phyloP scores from a whole-genome alignment of 2,888 invertebrate species.

The Heliconius ethilla region DNA sequence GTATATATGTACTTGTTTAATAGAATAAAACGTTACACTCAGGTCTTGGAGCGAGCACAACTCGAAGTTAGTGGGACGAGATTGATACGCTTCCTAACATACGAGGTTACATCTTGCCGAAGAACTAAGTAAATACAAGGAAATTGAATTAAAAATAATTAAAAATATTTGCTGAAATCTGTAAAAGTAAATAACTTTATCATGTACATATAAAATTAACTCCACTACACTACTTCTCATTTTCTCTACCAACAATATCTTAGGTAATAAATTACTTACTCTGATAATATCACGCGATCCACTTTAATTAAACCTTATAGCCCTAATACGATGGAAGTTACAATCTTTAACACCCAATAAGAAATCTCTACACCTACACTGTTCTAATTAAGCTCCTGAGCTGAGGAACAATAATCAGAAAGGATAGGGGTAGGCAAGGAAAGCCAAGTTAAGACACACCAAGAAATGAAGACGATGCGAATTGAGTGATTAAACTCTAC shows the following conservation, averaged over 20 bases:
- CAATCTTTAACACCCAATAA: constrained; percentile 30
- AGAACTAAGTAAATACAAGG: background rate
- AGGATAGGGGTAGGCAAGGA: background rate
- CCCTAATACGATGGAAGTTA: constrained; percentile 26
- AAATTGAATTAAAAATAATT: background rate
- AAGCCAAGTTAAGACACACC: no score
- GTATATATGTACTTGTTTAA: background rate
- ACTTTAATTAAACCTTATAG: constrained; percentile 31
- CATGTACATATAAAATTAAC: background rate
- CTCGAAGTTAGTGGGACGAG: constrained; percentile 10
- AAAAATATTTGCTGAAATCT: no score
- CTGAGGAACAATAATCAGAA: constrained; percentile 15
- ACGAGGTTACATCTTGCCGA: background rate
- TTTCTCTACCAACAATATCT: constrained; percentile 8
- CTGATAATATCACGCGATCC: constrained; percentile 21
- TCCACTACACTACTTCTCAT: background rate
- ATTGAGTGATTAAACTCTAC: no score
- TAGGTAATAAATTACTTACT: background rate
- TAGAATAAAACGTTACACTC: background rate
- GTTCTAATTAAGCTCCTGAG: constrained; percentile 32
- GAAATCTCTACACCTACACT: constrained; percentile 30
- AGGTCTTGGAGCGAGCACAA: background rate
- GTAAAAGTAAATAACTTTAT: no score
- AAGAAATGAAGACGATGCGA: no score
- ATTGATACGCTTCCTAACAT: background rate